Evolutionary conservation across 2,113 vertebrate genomes (phyloP).

Genomic region (Notothenia coriiceps): DNA sequence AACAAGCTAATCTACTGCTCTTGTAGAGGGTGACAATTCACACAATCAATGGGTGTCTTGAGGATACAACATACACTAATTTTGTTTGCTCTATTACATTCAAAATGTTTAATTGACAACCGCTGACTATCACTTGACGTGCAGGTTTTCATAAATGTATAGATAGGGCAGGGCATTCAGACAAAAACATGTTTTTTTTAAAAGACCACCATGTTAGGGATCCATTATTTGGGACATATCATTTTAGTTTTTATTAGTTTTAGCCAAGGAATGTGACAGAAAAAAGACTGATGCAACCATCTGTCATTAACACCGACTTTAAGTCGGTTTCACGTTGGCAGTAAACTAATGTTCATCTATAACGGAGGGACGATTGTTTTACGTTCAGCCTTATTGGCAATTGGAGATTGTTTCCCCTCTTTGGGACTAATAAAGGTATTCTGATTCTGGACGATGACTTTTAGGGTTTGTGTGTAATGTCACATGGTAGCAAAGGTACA

Average conservation of each 20-base stretch:
- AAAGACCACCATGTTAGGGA: neutral
- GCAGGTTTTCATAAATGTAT: neutral
- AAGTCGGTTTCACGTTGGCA: neutral
- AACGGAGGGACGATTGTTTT: neutral
- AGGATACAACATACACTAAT: neutral
- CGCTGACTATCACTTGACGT: neutral
- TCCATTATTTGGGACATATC: neutral
- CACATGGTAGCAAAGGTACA: conserved; percentile 17
- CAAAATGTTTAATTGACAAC: neutral
- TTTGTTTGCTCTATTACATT: neutral
- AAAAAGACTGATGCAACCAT: conserved; percentile 14
- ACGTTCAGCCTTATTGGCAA: neutral
- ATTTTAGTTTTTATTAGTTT: neutral
- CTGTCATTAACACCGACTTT: neutral
- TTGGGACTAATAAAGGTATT: too few species aligned
- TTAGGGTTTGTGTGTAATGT: conserved; percentile 11
- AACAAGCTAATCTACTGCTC: neutral
- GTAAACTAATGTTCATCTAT: neutral
- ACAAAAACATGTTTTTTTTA: neutral
- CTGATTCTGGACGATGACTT: neutral
- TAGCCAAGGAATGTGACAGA: neutral
- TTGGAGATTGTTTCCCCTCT: too few species aligned
- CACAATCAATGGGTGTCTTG: conserved; percentile 1
- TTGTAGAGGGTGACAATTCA: neutral
- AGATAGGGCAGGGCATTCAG: neutral